Base-by-base conservation (phyloP, 2,113 vertebrate species). In the human region DNA sequence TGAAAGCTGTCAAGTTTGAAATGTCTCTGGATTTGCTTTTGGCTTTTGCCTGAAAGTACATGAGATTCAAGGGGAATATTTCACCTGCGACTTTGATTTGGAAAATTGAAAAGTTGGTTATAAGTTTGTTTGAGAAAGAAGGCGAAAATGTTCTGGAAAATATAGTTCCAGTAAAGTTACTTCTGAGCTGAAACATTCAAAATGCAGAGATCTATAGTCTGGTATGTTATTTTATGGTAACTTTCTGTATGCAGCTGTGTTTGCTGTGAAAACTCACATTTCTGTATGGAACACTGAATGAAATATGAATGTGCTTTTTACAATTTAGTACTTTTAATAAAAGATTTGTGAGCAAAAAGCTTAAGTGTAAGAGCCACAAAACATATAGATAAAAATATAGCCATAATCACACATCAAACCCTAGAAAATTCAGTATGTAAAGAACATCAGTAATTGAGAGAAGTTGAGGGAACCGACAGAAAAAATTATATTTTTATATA, bases 381-480 rank as follows among this genome's bases (percentile, higher is more conserved):
- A 98, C 96, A 95, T 97, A 97, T 93, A 97, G 97, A 97, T 97
- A 97, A 98, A 98, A 98, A 97, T 98, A 97, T 90, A 97, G 97
- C 97, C 90, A 73, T 97, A 98, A 98, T 98, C 97, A 93, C 95
- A 89, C 96, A 96, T 97, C 97, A 96, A 80, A 96, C 48, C 94
- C 95, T 32, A 57, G 97, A 95, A 97, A 97, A 97, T 97, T 98
- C 97, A 97, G 98, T 96, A 96, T 82, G 25, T 43, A 70, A 88
- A 82, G 97, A 95, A 96, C 96, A 96, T 95, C 95, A 76, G 97
- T 98, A 98, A 98, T 97, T 96, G 97, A 97, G 97, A 96, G 95
- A 97, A 97, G 98, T 97, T 88, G 96, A 91, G 97, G 95, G 95
- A 95, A 94, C 68, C 1, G 85, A 95, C 96, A 96, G 95, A 68